Evolutionary conservation across 2,888 invertebrate genomes (phyloP), one percentile per base, ranked within the genome.

Genomic region (Sarcophaga rosellei): DNA sequence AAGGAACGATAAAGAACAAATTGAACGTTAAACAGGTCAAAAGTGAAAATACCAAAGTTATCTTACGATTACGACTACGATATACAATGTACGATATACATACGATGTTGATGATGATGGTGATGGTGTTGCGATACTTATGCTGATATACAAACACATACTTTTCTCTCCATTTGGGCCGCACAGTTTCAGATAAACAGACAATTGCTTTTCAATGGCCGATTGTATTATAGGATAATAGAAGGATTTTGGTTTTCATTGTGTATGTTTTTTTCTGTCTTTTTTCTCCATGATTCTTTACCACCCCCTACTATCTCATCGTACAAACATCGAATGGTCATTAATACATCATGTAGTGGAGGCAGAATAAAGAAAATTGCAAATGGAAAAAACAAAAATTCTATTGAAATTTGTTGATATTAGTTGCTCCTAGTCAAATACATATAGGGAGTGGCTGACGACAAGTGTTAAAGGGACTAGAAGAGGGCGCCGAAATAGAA

Each of bases 21-120:
- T 81, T 86, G 84, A 77, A 78, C 84, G 86, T 84, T 86, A 84
- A 86, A 63, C 84, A 86, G 86, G 84, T 86, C 84, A 86, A 72
- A 86, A 84, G 84, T 81, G 75, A 86, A 84, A 72, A 84, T 75
- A 75, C 78, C 15, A 81, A 75, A 65, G 74, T 74, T 86, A 86
- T 78, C 83, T 83, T 81, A 65, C 74, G 83, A 73, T 83, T 53
- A 53, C 53, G 12, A 17, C 53, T 15, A 53, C 53, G 15, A 53
- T 53, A 17, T 53, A 76, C 47, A 44, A 25, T 25, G 4, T 25
- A 25, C 35, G 35, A 35, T 35, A 2, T 35, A 35, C 6, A 2
- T 35, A 35, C 6, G 6, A 6, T 35, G 35, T 35, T 35, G 35
- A 35, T 53, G 53, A 53, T 53, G 53, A 53, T 53, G 53, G 53